A percentile compares a stretch with the other conserved stretches of the same genome.
These are phyloP conservation scores for Pachypsylla venusta DNA, from an alignment of 1,140 invertebrate genomes.

Conservation along the genomic window DNA sequence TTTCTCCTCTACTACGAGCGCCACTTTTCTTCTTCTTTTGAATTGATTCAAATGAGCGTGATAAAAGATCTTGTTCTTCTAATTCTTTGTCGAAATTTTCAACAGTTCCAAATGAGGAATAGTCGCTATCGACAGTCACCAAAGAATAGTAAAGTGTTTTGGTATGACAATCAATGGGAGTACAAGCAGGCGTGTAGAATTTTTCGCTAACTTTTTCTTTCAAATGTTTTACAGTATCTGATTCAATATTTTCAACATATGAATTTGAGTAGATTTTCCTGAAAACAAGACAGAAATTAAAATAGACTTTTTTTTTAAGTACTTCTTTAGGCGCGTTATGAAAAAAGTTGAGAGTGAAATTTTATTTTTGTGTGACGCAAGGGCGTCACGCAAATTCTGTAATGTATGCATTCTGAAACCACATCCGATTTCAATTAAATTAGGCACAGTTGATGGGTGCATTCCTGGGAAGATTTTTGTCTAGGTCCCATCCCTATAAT, in stretches of 20 bases:
- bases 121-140: neutral
- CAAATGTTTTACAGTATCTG: neutral
- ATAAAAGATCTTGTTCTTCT: constrained; percentile 6
- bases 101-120: neutral
- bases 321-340: too few species aligned
- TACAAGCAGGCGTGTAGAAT: neutral
- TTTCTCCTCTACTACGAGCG: too few species aligned
- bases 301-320: too few species aligned
- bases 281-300: too few species aligned
- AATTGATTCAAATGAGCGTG: neutral
- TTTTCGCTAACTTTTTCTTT: neutral
- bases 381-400: too few species aligned
- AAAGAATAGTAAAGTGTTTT: neutral
- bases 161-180: neutral
- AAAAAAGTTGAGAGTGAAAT: too few species aligned
- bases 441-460: too few species aligned
- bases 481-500: too few species aligned
- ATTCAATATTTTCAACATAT: neutral
- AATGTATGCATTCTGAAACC: too few species aligned
- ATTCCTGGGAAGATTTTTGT: too few species aligned
- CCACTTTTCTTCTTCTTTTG: neutral
- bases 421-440: too few species aligned
- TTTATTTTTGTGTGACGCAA: too few species aligned
- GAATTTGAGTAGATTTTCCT: constrained; percentile 5
- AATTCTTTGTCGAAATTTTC: neutral